phyloP scores from a whole-genome alignment of 2,888 invertebrate species.

The Aproaerema taeniolella region DNA sequence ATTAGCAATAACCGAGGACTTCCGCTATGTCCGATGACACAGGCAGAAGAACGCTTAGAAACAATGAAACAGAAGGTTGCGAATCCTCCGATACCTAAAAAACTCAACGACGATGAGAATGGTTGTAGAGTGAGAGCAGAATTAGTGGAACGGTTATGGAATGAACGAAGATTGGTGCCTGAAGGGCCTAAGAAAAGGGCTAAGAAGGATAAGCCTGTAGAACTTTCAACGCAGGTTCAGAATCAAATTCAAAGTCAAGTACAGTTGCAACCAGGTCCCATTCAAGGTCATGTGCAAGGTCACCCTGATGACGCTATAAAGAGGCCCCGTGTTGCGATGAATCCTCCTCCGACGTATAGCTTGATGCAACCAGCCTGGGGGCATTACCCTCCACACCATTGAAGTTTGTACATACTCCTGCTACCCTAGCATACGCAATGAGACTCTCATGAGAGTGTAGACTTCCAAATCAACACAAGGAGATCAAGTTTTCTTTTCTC shows the following conservation, averaged over 20 bases:
- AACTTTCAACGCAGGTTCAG: constrained; percentile 21
- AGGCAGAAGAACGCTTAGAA: constrained; percentile 56
- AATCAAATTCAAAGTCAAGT: neutral
- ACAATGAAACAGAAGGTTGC: constrained; percentile 67
- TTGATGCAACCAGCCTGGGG: constrained; percentile 56
- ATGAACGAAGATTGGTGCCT: constrained; percentile 43
- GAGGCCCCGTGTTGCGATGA: constrained; percentile 48
- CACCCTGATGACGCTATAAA: constrained; percentile 46
- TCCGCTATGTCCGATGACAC: constrained; percentile 47
- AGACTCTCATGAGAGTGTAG: no score
- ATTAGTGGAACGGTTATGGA: constrained; percentile 53
- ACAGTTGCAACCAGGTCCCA: constrained; percentile 14
- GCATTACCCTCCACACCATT: constrained; percentile 55
- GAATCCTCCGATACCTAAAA: constrained; percentile 52
- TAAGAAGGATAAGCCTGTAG: constrained; percentile 48
- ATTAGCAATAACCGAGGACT: constrained; percentile 47
- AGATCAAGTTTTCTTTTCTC: no score
- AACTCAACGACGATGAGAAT: constrained; percentile 41
- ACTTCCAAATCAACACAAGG: no score
- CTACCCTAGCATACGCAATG: neutral
- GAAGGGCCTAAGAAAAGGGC: constrained; percentile 54
- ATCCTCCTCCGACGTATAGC: constrained; percentile 37
- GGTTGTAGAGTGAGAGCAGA: constrained; percentile 41
- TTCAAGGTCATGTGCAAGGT: no score
- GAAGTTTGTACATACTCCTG: no score